Percentiles rank a stretch among this genome's conserved stretches.
Evolutionary conservation across 2,888 invertebrate genomes (phyloP).

Genomic region (Magallana nippona): DNA sequence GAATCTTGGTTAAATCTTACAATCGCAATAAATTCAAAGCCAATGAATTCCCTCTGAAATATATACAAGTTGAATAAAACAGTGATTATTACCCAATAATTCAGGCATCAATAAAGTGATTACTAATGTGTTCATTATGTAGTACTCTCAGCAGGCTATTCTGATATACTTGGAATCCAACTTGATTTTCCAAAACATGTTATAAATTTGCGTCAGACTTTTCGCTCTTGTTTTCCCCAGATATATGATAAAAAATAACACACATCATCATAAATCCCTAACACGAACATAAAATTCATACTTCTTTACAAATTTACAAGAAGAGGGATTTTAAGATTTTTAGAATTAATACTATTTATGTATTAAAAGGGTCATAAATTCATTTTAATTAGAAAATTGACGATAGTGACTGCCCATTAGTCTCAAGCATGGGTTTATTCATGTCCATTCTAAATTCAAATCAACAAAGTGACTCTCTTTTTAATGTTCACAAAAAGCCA

Average conservation of each 20-base stretch:
- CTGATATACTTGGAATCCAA: neutral
- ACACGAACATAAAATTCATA: neutral
- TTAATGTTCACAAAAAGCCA: neutral
- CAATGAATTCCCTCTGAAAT: neutral
- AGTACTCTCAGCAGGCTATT: neutral
- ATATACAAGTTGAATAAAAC: neutral
- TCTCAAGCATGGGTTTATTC: neutral
- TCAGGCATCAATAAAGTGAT: neutral
- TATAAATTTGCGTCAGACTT: constrained; percentile 5
- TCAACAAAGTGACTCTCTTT: neutral
- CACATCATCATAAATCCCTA: neutral
- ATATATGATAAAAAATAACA: neutral
- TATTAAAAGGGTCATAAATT: neutral
- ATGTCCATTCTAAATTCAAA: neutral
- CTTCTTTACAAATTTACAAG: neutral
- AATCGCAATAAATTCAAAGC: neutral
- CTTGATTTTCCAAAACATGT: constrained; percentile 7
- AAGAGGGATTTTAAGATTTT: constrained; percentile 6
- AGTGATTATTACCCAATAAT: constrained; percentile 3
- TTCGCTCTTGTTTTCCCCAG: neutral
- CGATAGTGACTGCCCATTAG: too few relatives aligned
- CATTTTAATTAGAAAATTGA: neutral
- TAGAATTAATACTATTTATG: neutral
- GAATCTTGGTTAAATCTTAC: too few relatives aligned
- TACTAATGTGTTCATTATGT: neutral